Conservation (phyloP, 1,140 invertebrate species). For the Pogonus chalceus region DNA sequence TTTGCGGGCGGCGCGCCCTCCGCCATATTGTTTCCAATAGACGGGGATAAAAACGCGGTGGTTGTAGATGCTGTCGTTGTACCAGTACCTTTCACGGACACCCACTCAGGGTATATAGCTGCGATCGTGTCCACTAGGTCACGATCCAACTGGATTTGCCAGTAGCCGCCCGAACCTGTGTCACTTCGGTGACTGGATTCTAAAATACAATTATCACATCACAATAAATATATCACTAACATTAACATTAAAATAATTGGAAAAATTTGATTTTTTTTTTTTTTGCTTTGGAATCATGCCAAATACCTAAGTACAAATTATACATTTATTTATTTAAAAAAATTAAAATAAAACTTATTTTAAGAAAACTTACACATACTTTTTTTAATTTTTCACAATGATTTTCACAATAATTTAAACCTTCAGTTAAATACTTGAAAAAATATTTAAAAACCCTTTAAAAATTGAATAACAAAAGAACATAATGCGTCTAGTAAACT, state of each 20-base stretch:
- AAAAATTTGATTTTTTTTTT: slow-evolving; percentile 14
- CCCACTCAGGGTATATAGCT: slow-evolving; percentile 81
- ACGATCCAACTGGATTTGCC: slow-evolving; percentile 81
- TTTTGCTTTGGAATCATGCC: too few species aligned
- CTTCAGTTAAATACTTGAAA: too few species aligned
- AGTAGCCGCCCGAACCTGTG: slow-evolving; percentile 68
- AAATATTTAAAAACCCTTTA: too few species aligned
- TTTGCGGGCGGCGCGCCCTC: slow-evolving; percentile 20
- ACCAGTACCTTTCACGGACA: not conserved
- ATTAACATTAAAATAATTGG: slow-evolving; percentile 11
- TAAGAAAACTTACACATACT: too few species aligned
- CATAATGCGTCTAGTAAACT: too few species aligned
- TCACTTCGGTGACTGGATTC: slow-evolving; percentile 70
- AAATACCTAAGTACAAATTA: too few species aligned
- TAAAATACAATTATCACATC: slow-evolving; percentile 36
- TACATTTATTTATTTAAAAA: too few species aligned
- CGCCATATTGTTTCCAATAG: not conserved
- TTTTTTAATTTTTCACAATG: too few species aligned
- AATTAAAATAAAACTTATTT: too few species aligned
- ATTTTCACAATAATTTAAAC: too few species aligned
- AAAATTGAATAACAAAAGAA: too few species aligned
- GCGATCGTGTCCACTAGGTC: slow-evolving; percentile 82
- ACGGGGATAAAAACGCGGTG: too few species aligned
- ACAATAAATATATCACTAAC: slow-evolving; percentile 10
- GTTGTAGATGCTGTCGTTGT: not conserved